Base-by-base conservation (phyloP, 2,888 invertebrate species). In the Fragum fragum region DNA sequence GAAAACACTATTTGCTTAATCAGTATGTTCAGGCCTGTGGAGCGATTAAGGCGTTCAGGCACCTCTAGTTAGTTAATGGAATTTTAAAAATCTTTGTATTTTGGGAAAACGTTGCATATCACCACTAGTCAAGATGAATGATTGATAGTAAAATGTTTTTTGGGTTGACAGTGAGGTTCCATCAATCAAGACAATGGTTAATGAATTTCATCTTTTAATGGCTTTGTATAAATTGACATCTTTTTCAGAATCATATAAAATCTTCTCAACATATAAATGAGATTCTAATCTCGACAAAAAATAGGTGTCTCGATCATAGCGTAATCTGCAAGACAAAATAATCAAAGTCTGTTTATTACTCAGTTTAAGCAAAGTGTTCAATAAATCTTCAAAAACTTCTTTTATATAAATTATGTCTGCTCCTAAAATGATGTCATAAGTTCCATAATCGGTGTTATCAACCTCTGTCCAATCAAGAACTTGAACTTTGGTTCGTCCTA, bases 331-430 rank as follows among this genome's bases (percentile, higher is more conserved):
- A 0, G 93, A 92, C n/a, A 94, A 71, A 1, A 91, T 75, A 42
- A 93, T 83, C 16, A 82, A 32, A 1, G 91, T 91, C 0, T 88
- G 70, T 70, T 76, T 52, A 59, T 75, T 57, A 57, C 88, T 88
- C n/a, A 92, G 72, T n/a, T 90, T 86, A 7, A 84, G 63, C 57
- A 94, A 77, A 14, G 92, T 92, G 28, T 74, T 70, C 23, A 91
- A 66, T 26, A 94, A 86, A 69, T 91, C 91, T 6, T 90, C 84
- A 86, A 94, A 94, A 14, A 92, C 90, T 18, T 93, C 93, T 83
- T 94, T 92, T 23, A 94, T 92, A 79, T 94, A 94, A 28, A 94
- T 91, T 23, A 94, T 91, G 83, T 94, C 94, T 26, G 94, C 94
- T 18, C 94, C 94, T 16, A 94, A 75, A 36, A 94, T 90, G 21